Evolutionary conservation across 2,113 vertebrate genomes (phyloP).

Genomic region (Electrona antarctica): DNA sequence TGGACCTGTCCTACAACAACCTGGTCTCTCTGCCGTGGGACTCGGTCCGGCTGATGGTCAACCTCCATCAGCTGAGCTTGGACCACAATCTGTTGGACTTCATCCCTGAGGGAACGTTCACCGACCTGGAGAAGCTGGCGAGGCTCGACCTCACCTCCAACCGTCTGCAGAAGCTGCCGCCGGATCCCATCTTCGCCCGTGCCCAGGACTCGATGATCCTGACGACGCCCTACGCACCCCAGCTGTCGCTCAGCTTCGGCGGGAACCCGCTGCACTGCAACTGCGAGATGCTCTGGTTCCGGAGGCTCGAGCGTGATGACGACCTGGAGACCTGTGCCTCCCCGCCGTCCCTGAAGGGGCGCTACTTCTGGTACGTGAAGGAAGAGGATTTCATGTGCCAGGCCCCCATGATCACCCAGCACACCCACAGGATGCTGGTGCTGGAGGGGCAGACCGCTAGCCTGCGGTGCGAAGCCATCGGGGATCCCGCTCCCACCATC

Average conservation of each 20-base stretch:
- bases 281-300: constrained; percentile 91
- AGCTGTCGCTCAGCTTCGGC: constrained; percentile 88
- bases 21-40: constrained; percentile 88
- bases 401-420: constrained; percentile 91
- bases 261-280: constrained; percentile 95
- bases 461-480: constrained; percentile 89
- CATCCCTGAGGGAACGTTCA: constrained; percentile 92
- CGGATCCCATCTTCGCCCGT: constrained; percentile 89
- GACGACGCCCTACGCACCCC: constrained; percentile 84
- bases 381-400: constrained; percentile 93
- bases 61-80: constrained; percentile 92
- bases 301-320: constrained; percentile 86
- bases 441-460: constrained; percentile 91
- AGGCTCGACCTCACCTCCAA: constrained; percentile 93
- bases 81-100: constrained; percentile 93
- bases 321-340: constrained; percentile 95
- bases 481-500: constrained; percentile 90
- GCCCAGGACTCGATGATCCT: constrained; percentile 82
- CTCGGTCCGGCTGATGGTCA: constrained; percentile 89
- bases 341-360: constrained; percentile 88
- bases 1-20: constrained; percentile 95
- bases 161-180: constrained; percentile 90
- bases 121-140: constrained; percentile 84
- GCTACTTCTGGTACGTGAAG: constrained; percentile 90
- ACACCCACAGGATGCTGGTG: constrained; percentile 89